Percentiles rank a stretch among this genome's conserved stretches.
Evolutionary conservation across 1,140 invertebrate genomes (phyloP).

Genomic region (Lordiphosa stackelbergi): DNA sequence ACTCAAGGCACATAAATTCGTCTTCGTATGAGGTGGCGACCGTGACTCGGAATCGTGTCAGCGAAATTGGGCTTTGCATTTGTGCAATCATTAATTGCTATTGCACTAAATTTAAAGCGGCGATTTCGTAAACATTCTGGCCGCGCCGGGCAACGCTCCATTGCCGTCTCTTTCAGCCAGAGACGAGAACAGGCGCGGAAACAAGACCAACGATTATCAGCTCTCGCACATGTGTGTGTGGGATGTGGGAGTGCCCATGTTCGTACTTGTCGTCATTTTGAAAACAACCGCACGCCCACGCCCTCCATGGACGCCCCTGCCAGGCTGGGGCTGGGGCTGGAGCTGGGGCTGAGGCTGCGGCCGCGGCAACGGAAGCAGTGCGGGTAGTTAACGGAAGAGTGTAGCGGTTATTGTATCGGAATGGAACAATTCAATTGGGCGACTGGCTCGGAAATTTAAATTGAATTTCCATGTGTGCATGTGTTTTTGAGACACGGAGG

Average conservation of each 20-base stretch:
- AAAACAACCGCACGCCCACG: slow-evolving; percentile 26
- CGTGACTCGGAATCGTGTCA: background rate
- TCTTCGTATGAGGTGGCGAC: too few species aligned
- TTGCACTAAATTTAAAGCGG: slow-evolving; percentile 10
- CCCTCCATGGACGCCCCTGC: slow-evolving; percentile 10
- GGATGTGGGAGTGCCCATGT: slow-evolving; percentile 37
- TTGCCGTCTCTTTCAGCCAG: slow-evolving; percentile 27
- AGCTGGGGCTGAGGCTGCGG: background rate
- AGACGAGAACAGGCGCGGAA: slow-evolving; percentile 15
- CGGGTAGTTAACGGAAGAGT: slow-evolving; percentile 61
- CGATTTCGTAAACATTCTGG: slow-evolving; percentile 13
- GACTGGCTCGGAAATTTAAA: slow-evolving; percentile 33
- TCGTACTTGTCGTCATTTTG: slow-evolving; percentile 46
- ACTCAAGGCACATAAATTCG: too few species aligned
- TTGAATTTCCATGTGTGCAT: slow-evolving; percentile 16
- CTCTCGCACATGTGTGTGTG: slow-evolving; percentile 19
- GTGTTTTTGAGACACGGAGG: too few species aligned
- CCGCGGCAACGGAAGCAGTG: slow-evolving; percentile 47
- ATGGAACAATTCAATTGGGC: slow-evolving; percentile 65
- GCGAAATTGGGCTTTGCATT: background rate
- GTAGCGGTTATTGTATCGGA: slow-evolving; percentile 55
- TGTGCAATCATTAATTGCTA: slow-evolving; percentile 7
- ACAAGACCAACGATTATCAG: slow-evolving; percentile 26
- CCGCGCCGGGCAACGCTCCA: background rate
- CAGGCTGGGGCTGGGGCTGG: background rate